Conservation (phyloP, 2,888 invertebrate species). For the Mellilla xanthometata region DNA sequence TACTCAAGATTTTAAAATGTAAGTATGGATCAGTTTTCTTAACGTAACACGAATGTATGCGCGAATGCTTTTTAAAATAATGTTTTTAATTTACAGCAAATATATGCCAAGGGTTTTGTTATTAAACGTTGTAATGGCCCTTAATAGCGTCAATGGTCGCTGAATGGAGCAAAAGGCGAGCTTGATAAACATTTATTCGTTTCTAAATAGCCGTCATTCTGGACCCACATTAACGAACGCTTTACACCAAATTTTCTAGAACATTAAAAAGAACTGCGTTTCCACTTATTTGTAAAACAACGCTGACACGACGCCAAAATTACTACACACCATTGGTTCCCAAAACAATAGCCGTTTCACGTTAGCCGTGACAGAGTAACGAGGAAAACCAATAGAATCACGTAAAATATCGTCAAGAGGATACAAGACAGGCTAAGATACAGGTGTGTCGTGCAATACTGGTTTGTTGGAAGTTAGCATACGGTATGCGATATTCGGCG, state of each 20-base stretch:
- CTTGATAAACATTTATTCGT: slow-evolving; percentile 25
- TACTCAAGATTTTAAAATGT: too few species aligned
- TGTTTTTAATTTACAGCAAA: too few species aligned
- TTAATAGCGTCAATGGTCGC: slow-evolving; percentile 9
- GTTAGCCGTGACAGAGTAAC: slow-evolving; percentile 9
- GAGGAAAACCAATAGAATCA: slow-evolving; percentile 36
- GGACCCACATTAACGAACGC: slow-evolving; percentile 4
- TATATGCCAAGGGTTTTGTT: neutral
- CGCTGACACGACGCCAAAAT: slow-evolving; percentile 12
- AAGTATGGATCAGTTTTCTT: too few species aligned
- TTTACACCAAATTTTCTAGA: slow-evolving; percentile 2
- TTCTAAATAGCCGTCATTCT: slow-evolving; percentile 15
- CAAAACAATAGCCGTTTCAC: slow-evolving; percentile 9
- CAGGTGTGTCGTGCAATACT: slow-evolving; percentile 47
- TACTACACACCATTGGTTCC: slow-evolving; percentile 1
- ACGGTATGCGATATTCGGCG: slow-evolving; percentile 38
- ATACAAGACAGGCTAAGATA: slow-evolving; percentile 26
- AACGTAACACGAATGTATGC: too few species aligned
- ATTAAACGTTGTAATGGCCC: slow-evolving; percentile 11
- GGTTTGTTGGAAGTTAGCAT: slow-evolving; percentile 41
- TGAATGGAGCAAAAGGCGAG: slow-evolving; percentile 12
- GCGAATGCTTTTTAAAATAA: too few species aligned
- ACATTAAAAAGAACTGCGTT: neutral
- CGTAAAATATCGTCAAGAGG: slow-evolving; percentile 36
- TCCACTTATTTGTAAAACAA: slow-evolving; percentile 20